A percentile compares a stretch with the other conserved stretches of the same genome.
Conservation (phyloP, 30 jellyfish, hydroid and myxozoan species). For the Turritopsis rubra region DNA sequence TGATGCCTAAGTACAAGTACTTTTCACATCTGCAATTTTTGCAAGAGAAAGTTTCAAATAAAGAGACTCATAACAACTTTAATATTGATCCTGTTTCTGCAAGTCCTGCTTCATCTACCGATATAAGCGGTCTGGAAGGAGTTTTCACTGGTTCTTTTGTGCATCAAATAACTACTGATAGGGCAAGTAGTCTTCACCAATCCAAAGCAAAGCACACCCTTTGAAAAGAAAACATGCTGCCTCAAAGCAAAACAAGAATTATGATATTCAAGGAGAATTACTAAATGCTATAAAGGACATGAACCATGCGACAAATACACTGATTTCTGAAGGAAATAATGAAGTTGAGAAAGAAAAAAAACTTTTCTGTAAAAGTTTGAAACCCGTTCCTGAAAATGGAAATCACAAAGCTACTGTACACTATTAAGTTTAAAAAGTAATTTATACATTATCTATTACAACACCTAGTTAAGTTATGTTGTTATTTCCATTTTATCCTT, state of each 20-base stretch:
- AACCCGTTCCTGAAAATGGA: background rate
- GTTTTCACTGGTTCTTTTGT: slow-evolving; percentile 7
- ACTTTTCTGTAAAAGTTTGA: background rate
- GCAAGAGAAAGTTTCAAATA: slow-evolving; percentile 40
- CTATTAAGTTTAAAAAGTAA: background rate
- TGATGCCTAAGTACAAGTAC: slow-evolving; percentile 67
- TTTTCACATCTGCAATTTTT: slow-evolving; percentile 52
- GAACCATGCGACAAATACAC: background rate
- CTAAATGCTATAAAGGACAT: background rate
- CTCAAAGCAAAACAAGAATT: background rate
- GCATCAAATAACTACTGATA: background rate
- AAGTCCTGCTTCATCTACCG: slow-evolving; percentile 38
- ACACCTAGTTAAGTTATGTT: slow-evolving; percentile 1
- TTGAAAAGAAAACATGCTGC: background rate
- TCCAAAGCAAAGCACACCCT: background rate
- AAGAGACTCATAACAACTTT: slow-evolving; percentile 22
- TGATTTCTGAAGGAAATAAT: slow-evolving; percentile 7
- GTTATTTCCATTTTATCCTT: background rate
- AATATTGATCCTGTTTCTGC: background rate
- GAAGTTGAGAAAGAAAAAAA: background rate
- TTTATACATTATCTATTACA: background rate
- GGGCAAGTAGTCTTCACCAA: background rate
- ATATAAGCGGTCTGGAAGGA: background rate
- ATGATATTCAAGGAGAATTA: slow-evolving; percentile 9
- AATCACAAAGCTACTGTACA: background rate